Base-by-base conservation (phyloP, 2,888 invertebrate genomes). In the Scaeva pyrastri region DNA sequence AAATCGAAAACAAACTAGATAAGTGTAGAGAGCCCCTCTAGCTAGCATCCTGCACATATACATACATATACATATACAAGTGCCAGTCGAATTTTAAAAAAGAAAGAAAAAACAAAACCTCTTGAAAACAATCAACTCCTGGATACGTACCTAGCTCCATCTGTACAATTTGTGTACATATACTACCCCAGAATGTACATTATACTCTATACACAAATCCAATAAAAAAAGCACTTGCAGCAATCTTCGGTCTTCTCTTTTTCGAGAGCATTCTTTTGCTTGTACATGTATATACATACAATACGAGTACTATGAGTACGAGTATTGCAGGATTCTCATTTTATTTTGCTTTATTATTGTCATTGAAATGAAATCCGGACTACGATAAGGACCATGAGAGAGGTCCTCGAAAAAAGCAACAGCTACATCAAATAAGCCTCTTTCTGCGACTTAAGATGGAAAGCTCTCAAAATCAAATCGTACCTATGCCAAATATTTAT, bases 401-500 rank as follows among this genome's bases (percentile, higher is more conserved):
- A 31, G 62, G 45, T 48, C 48, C 62, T 62, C 31, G 23, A 56
- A 41, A 80, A 71, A 71, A 66, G 80, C 80, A 85, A 84, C 79
- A 84, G 79, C 70, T 82, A 58, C 31, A 19, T 71, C 23, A 11
- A 11, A 43, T 66, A 48, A 48, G 66, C 66, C 45, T 31, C 68
- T 60, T 56, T 62, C 11, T 43, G n/a, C n/a, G 58, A 68, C 16
- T 52, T 31, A 45, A 66, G 43, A 82, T 7, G 8, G 73, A 68
- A n/a, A 68, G 60, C 75, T 85, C 80, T 85, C 41, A 64, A 74
- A 84, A 84, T 72, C 66, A 45, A 84, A 75, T 64, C 74, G 16
- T 70, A 39, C 7, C 31, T 52, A 80, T 66, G 80, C 68, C 75
- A 85, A 85, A 85, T 85, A 80, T 85, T 84, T 76, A 72, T n/a